Evolutionary conservation across 2,888 invertebrate genomes (phyloP).

Genomic region (Drosophila paramelanica): DNA sequence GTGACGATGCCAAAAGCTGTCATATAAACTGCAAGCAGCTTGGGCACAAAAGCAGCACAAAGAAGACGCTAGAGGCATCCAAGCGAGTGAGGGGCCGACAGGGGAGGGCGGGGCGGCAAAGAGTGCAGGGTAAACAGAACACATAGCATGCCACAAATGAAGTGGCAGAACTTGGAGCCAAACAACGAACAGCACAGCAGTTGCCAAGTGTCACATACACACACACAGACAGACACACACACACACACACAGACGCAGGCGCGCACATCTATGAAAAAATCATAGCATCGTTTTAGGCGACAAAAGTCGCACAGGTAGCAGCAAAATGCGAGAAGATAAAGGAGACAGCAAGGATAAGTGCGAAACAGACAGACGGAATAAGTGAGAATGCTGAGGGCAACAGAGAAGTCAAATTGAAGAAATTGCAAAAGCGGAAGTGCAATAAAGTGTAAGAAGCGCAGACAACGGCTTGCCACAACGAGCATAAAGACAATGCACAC

Average conservation of each 20-base stretch:
- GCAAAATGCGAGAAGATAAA: conserved; percentile 13
- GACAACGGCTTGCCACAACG: conserved; percentile 16
- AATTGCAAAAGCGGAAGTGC: conserved; percentile 67
- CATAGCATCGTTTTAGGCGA: conserved; percentile 69
- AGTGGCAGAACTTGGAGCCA: conserved; percentile 57
- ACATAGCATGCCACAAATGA: conserved; percentile 61
- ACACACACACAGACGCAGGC: conserved; percentile 2
- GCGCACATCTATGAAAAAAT: conserved; percentile 49
- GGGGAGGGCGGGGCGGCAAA: background rate
- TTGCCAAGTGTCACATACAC: too few relatives aligned
- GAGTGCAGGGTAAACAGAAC: conserved; percentile 6
- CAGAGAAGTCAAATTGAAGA: conserved; percentile 54
- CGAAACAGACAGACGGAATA: conserved; percentile 4
- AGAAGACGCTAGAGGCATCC: conserved; percentile 59
- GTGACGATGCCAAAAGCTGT: conserved; percentile 56
- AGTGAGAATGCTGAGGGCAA: conserved; percentile 19
- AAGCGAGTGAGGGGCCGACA: conserved; percentile 15
- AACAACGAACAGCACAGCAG: conserved; percentile 4
- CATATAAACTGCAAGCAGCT: conserved; percentile 64
- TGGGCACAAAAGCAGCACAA: conserved; percentile 56
- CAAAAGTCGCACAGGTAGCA: conserved; percentile 45
- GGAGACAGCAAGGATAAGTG: conserved; percentile 8
- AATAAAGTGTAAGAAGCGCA: conserved; percentile 64
- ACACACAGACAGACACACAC: conserved; percentile 5
- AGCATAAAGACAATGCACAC: conserved; percentile 14